Evolutionary conservation across 92 coral and sea anemone species (phyloP).

Genomic region (Anthopleura xanthogrammica): DNA sequence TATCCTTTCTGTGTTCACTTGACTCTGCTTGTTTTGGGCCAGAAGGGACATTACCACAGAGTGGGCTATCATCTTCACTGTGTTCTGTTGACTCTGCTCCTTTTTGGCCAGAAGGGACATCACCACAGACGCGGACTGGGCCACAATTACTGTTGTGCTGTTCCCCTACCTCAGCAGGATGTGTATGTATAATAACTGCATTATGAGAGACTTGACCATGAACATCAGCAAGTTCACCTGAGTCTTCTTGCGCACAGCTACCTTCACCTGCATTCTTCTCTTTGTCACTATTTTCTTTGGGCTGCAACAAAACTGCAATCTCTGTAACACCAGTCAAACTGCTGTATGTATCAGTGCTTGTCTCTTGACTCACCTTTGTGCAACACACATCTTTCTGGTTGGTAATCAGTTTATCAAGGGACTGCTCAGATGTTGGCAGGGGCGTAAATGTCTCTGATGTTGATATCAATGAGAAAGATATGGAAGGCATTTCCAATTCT

Average conservation of each 20-base stretch:
- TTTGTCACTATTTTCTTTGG: background rate
- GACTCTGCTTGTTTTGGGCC: background rate
- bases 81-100: background rate
- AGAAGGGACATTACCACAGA: background rate
- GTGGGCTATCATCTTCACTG: background rate
- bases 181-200: background rate
- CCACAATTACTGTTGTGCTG: background rate
- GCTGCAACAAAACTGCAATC: background rate
- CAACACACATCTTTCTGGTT: background rate
- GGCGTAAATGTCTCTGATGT: background rate
- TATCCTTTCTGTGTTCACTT: background rate
- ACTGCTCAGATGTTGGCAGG: background rate
- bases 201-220: background rate
- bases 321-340: background rate
- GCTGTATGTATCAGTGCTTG: background rate
- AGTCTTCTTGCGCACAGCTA: background rate
- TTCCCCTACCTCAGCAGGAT: background rate
- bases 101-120: background rate
- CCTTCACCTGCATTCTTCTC: background rate
- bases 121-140: background rate
- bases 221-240: background rate
- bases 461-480: background rate
- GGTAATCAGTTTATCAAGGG: background rate
- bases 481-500: background rate
- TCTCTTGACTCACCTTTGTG: background rate